These are phyloP conservation scores for Erebia palarica DNA, from an alignment of 2,888 invertebrate genomes.

Conservation along the genomic window DNA sequence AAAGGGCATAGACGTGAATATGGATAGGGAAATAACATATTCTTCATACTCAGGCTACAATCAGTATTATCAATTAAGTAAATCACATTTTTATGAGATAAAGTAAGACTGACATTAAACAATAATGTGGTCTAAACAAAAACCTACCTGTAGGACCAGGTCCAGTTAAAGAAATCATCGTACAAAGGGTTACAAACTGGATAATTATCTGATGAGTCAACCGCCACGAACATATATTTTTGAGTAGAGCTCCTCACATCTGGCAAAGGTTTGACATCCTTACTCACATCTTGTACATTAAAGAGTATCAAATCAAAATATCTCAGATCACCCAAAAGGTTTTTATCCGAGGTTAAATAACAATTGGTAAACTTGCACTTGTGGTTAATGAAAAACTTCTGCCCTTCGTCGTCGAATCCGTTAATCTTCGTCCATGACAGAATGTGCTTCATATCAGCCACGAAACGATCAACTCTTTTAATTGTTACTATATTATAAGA, in stretches of 20 bases:
- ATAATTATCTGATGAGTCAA: slow-evolving; percentile 64
- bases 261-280: slow-evolving; percentile 46
- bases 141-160: slow-evolving; percentile 70
- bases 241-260: slow-evolving; percentile 53
- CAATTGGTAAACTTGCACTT: slow-evolving; percentile 60
- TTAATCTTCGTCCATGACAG: slow-evolving; percentile 61
- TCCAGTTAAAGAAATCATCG: slow-evolving; percentile 71
- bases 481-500: slow-evolving; percentile 35
- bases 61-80: too few relatives aligned
- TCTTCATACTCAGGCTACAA: too few relatives aligned
- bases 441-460: slow-evolving; percentile 61
- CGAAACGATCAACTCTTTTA: slow-evolving; percentile 52
- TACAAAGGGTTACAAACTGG: slow-evolving; percentile 61
- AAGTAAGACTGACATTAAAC: too few relatives aligned
- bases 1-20: too few relatives aligned
- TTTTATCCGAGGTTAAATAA: slow-evolving; percentile 60
- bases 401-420: slow-evolving; percentile 52
- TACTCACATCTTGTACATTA: slow-evolving; percentile 55
- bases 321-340: slow-evolving; percentile 54
- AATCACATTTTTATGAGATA: too few relatives aligned
- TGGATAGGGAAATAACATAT: too few relatives aligned
- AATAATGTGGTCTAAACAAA: background rate
- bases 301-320: slow-evolving; percentile 69
- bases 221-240: slow-evolving; percentile 67
- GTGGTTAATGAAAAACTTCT: slow-evolving; percentile 50